Conservation (phyloP, 2,888 invertebrate genomes). For the Euplagia quadripunctaria region DNA sequence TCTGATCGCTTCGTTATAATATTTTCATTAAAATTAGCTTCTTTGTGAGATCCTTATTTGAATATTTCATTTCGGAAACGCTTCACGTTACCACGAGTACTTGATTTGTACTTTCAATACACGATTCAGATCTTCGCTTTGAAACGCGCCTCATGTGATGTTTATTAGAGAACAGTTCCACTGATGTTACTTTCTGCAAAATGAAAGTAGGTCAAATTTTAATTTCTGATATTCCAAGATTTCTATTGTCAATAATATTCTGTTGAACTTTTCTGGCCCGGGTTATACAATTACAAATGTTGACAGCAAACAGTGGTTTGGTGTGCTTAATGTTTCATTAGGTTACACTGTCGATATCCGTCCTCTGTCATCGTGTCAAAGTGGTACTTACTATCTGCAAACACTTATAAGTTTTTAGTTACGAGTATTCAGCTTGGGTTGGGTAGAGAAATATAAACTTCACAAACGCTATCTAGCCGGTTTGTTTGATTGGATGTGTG, state of each 20-base stretch:
- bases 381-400: neutral
- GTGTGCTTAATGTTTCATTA: no score
- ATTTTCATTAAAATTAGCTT: slow-evolving; percentile 56
- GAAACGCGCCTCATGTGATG: slow-evolving; percentile 13
- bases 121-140: slow-evolving; percentile 30
- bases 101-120: slow-evolving; percentile 30
- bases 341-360: neutral
- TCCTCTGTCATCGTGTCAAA: neutral
- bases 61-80: slow-evolving; percentile 43
- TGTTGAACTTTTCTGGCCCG: no score
- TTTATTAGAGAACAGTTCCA: slow-evolving; percentile 10
- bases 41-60: slow-evolving; percentile 51
- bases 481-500: neutral
- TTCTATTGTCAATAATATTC: no score
- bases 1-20: slow-evolving; percentile 52
- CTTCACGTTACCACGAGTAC: slow-evolving; percentile 32
- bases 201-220: no score
- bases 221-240: no score
- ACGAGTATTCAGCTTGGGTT: neutral
- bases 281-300: no score
- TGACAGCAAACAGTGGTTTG: no score
- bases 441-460: neutral
- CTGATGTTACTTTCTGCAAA: neutral
- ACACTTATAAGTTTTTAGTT: neutral
- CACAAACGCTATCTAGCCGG: neutral